Evolutionary conservation across 2,888 invertebrate species (phyloP), one percentile per base, ranked within the genome.

Genomic region (Spilarctia lutea): DNA sequence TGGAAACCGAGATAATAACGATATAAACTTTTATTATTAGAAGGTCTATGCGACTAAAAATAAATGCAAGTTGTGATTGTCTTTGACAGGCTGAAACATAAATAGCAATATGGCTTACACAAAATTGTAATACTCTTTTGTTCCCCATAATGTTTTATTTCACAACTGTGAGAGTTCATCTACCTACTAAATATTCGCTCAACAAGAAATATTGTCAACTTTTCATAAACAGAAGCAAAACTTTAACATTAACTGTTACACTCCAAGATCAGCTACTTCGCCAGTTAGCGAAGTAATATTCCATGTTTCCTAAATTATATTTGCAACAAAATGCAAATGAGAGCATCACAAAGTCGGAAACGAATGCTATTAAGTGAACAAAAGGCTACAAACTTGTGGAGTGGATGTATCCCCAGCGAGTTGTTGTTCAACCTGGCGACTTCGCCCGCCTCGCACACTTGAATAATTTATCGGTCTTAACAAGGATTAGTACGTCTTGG

Each of bases 401-500:
- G 77, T 72, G 71, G 74, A 74, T 72, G 81, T 80, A 75, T 75
- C 78, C 83, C 76, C 79, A 33, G 65, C 73, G 81, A 80, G 79
- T 79, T 79, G 83, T 81, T 71, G 77, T 77, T 78, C 75, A 80
- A 78, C 79, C 72, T 81, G 76, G 73, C 69, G 68, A n/a, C 71
- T 56, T 45, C 48, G 2, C 66, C n/a, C 67, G 18, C 72, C 48
- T 42, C 48, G 45, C 85, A 85, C 84, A 87, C 85, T 88, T 93
- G 91, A 93, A 94, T 94, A 91, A 94, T 93, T 93, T 89, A 94
- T 92, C 85, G 87, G 89, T 87, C 91, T 92, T 92, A 92, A 92
- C 91, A 88, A 90, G 92, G 91, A 92, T 93, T 94, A 93, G 93
- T 92, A 90, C 86, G 88, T 89, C 89, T 83, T 84, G 88, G 86